A percentile compares a stretch with the other conserved stretches of the same genome.
These are phyloP conservation scores for Onychomys arenicola DNA, from an alignment of 2,797 vertebrate species.

Conservation along the genomic window DNA sequence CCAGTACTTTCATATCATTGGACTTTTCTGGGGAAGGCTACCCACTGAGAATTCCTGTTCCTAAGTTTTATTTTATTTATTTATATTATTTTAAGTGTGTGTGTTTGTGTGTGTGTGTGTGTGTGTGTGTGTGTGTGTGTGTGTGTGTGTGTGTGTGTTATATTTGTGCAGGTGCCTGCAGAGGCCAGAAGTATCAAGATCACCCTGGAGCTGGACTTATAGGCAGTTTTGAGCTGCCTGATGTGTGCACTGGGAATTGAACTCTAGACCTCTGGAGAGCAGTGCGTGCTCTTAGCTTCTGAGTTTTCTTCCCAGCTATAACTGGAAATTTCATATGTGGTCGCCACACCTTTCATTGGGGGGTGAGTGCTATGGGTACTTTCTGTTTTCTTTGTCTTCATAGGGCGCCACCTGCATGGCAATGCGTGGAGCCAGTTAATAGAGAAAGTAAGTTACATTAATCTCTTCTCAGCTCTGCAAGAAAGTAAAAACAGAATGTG, in stretches of 20 bases:
- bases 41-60: conserved; percentile 64
- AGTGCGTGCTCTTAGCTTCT: not conserved
- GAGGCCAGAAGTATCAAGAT: too few species aligned
- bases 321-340: conserved; percentile 70
- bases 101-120: not conserved
- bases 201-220: not conserved
- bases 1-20: not conserved
- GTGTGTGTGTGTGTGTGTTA: not conserved
- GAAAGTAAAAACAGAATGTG: conserved; percentile 85
- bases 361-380: conserved; percentile 74
- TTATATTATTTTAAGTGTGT: not conserved
- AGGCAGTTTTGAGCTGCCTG: not conserved
- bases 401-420: conserved; percentile 81
- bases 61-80: too few species aligned
- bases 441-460: conserved; percentile 87
- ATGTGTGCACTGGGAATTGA: not conserved
- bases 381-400: conserved; percentile 82
- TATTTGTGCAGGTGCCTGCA: not conserved
- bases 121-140: not conserved
- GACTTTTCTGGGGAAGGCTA: conserved; percentile 42
- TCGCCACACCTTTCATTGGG: conserved; percentile 62
- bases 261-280: not conserved
- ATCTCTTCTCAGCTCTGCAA: conserved; percentile 84
- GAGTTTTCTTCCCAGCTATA: not conserved
- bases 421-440: conserved; percentile 87